phyloP scores from a whole-genome alignment of 2,888 invertebrate species.

The Cosmorhoe ocellata region DNA sequence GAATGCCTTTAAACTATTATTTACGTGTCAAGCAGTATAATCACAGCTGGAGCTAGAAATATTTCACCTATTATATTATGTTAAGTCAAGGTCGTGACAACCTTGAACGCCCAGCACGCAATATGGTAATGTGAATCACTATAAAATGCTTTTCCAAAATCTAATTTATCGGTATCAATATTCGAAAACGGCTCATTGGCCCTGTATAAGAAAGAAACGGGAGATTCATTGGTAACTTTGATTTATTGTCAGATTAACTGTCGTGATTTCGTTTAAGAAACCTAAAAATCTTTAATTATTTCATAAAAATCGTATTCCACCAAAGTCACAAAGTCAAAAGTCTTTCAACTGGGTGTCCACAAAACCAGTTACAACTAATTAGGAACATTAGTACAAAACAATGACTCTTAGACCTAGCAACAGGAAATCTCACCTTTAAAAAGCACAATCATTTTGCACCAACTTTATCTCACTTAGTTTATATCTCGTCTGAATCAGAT shows the following conservation, averaged over 20 bases:
- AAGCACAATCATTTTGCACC: constrained; percentile 77
- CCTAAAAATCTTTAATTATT: too few species aligned
- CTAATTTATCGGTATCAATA: constrained; percentile 2
- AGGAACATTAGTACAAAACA: constrained; percentile 76
- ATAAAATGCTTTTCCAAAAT: neutral
- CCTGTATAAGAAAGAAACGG: neutral
- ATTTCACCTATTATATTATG: constrained; percentile 37
- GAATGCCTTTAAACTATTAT: neutral
- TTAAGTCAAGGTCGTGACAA: constrained; percentile 39
- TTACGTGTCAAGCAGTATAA: constrained; percentile 4
- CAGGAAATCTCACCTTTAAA: constrained; percentile 51
- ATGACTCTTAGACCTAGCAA: constrained; percentile 52
- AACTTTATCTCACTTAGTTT: constrained; percentile 53
- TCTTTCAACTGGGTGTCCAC: constrained; percentile 49
- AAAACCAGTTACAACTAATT: constrained; percentile 61
- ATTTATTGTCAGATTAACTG: neutral
- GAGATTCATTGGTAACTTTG: constrained; percentile 2
- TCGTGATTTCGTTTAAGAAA: too few species aligned
- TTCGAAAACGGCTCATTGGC: neutral
- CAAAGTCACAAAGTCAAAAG: too few species aligned
- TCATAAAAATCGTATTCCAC: too few species aligned
- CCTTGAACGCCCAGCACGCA: constrained; percentile 42
- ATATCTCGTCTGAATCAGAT: constrained; percentile 81
- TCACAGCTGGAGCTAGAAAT: constrained; percentile 7
- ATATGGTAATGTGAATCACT: constrained; percentile 37